Conservation (phyloP, 1,140 invertebrate genomes). For the Rhizoglyphus robini region DNA sequence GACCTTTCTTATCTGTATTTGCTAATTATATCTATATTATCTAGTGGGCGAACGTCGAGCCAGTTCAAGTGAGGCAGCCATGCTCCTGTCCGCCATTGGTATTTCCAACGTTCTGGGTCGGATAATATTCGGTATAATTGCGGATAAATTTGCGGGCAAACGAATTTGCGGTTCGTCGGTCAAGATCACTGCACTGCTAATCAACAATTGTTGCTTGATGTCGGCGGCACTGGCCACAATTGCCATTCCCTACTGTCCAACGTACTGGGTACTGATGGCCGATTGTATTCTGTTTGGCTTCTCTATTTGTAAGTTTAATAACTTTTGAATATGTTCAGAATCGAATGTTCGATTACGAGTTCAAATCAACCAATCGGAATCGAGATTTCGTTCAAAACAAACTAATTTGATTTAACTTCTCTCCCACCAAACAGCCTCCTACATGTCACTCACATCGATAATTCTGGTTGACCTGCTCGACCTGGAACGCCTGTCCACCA, state of each 20-base stretch:
- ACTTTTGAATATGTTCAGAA: too few species aligned
- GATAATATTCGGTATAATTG: conserved; percentile 16
- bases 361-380: too few species aligned
- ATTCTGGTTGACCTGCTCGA: conserved; percentile 93
- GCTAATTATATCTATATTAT: neutral
- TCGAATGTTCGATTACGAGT: too few species aligned
- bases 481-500: conserved; percentile 85
- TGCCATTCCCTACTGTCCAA: conserved; percentile 65
- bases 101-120: conserved; percentile 38
- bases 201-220: conserved; percentile 87
- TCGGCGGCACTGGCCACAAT: conserved; percentile 72
- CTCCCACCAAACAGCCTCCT: too few species aligned
- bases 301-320: conserved; percentile 67
- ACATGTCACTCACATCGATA: conserved; percentile 93
- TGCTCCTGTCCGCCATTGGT: conserved; percentile 69
- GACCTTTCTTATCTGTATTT: neutral
- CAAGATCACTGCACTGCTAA: conserved; percentile 64
- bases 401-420: too few species aligned
- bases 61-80: conserved; percentile 52
- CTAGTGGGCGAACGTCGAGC: neutral
- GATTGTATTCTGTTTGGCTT: conserved; percentile 83
- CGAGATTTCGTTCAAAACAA: too few species aligned
- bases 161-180: neutral
- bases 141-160: conserved; percentile 4
- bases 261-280: conserved; percentile 57